phyloP scores from a whole-genome alignment of 1,140 invertebrate species.

The Limonius californicus region DNA sequence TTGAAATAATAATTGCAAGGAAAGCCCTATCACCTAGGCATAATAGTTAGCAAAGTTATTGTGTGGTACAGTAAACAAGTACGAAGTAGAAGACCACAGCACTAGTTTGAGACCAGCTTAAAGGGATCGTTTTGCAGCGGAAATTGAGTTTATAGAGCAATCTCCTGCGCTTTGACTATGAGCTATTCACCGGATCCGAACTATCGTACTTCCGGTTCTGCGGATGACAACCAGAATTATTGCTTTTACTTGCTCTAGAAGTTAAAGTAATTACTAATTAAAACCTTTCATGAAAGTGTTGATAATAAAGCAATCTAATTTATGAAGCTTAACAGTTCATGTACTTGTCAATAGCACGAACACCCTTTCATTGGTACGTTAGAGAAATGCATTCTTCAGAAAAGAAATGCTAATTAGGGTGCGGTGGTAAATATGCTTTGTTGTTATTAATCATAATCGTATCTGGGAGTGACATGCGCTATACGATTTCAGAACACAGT shows the following conservation, averaged over 20 bases:
- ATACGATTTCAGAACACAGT: too few species aligned
- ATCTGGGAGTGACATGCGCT: too few species aligned
- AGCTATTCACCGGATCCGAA: slow-evolving; percentile 17
- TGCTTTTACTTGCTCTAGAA: slow-evolving; percentile 9
- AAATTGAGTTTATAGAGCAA: slow-evolving; percentile 26
- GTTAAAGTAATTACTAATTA: slow-evolving; percentile 15
- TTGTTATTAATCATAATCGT: too few species aligned
- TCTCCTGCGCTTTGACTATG: slow-evolving; percentile 25
- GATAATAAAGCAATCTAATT: neutral
- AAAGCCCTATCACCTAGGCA: too few species aligned
- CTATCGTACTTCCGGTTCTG: slow-evolving; percentile 5
- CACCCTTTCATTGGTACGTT: too few species aligned
- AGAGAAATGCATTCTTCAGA: too few species aligned
- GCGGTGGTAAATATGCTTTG: too few species aligned
- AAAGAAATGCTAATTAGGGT: too few species aligned
- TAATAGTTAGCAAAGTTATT: too few species aligned
- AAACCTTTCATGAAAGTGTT: neutral
- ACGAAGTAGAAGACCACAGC: neutral
- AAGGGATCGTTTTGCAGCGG: slow-evolving; percentile 24
- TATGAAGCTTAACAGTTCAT: neutral
- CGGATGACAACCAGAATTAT: slow-evolving; percentile 17
- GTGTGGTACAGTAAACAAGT: neutral
- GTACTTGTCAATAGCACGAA: too few species aligned
- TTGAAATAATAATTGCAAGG: too few species aligned
- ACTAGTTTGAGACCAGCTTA: neutral